Conservation (phyloP, 2,113 vertebrate genomes). For the Micronycteris hirsuta region DNA sequence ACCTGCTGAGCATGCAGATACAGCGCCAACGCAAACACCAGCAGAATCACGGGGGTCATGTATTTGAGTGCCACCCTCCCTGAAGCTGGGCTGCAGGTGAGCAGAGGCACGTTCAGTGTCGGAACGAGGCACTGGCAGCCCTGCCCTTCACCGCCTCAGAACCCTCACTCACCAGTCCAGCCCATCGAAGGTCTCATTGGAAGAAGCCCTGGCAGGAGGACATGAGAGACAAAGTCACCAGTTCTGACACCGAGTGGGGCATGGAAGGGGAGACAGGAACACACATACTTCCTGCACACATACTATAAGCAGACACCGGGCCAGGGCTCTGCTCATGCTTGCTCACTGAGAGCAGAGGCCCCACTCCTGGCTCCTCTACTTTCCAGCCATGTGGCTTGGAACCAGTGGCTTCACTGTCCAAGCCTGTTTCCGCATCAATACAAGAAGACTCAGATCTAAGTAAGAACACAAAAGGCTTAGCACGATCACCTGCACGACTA, state of each 20-base stretch:
- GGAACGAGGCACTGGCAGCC: neutral
- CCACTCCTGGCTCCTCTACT: neutral
- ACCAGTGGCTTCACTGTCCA: neutral
- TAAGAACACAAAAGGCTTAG: neutral
- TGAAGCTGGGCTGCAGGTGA: constrained; percentile 56
- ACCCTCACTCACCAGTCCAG: constrained; percentile 84
- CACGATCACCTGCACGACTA: neutral
- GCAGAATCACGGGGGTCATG: constrained; percentile 94
- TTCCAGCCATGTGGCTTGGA: neutral
- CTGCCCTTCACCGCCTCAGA: neutral
- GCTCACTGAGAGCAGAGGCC: neutral
- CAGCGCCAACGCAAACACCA: constrained; percentile 93
- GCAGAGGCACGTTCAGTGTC: neutral
- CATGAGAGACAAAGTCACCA: constrained; percentile 39
- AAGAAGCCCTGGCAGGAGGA: constrained; percentile 72
- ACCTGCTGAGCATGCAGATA: constrained; percentile 98
- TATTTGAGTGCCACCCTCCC: constrained; percentile 92
- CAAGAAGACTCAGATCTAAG: neutral
- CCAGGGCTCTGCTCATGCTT: neutral
- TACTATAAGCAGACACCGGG: neutral
- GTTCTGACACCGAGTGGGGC: neutral
- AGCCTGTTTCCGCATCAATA: constrained; percentile 8
- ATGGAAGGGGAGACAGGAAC: neutral
- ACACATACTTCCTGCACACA: neutral
- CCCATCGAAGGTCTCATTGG: constrained; percentile 84